Evolutionary conservation across 2,113 vertebrate species (phyloP), one percentile per base, ranked within the genome.

Genomic region (Trachemys scripta): DNA sequence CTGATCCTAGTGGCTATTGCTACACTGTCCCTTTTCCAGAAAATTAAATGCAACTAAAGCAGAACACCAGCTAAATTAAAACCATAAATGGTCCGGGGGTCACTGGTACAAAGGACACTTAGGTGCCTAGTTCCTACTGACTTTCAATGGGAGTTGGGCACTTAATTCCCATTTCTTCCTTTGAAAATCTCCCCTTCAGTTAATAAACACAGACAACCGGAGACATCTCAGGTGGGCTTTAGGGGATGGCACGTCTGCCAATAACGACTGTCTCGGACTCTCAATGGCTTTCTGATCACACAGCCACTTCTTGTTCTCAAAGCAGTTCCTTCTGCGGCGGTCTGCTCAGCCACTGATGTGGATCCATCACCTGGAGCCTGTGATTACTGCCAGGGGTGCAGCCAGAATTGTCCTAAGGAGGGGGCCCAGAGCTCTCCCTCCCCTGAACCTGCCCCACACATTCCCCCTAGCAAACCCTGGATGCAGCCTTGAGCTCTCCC

Each of bases 271-370:
- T 69, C 81, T 5, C 14, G 22, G 81, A 22, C 35, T 75, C 54
- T 75, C 80, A 87, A 79, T 12, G 85, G 6, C 14, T 75, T 54
- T 92, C 25, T 0, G 2, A 22, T 94, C 4, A 22, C 57, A 86
- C 27, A 69, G 17, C 3, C 4, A 35, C 10, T 82, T 22, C 54
- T 49, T 90, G 56, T 6, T 92, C 59, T 72, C 54, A 75, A 45
- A 79, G 27, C 11, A 0, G 0, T 38, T 91, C 29, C 47, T 91
- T 91, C 54, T 84, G 22, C 20, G 35, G 84, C 22, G 50, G 5
- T 6, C 20, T 24, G 11, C 76, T 27, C 29, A 10, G 65, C 6
- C 2, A 1, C 25, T 62, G 27, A 1, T 7, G 76, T 0, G 0
- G 78, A 3, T 24, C 42, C 65, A 35, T 14, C 45, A 31, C 51